Percentiles rank a stretch among this genome's conserved stretches.
phyloP scores from a whole-genome alignment of 1,140 invertebrate species.

The Drosophila parabipectinata region DNA sequence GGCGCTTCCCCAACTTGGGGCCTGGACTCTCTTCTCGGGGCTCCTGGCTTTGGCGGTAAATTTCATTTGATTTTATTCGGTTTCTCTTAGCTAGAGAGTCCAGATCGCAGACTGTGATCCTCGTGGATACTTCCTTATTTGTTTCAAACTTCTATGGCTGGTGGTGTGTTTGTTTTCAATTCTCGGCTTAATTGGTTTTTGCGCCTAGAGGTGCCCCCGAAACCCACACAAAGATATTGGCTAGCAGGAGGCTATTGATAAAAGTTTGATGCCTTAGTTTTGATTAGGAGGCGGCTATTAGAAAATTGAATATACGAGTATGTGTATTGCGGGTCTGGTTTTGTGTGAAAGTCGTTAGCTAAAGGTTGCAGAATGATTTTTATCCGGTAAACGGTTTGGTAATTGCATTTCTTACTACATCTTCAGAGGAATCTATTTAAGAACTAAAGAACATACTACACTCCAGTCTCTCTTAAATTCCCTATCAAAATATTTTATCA shows the following conservation, averaged over 20 bases:
- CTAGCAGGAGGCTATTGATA: slow-evolving; percentile 18
- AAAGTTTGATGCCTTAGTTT: slow-evolving; percentile 73
- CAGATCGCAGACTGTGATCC: slow-evolving; percentile 54
- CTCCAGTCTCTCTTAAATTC: background rate
- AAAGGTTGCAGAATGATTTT: slow-evolving; percentile 32
- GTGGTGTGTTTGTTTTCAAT: slow-evolving; percentile 47
- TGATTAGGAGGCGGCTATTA: slow-evolving; percentile 78
- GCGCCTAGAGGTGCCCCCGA: slow-evolving; percentile 55
- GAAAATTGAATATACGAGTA: slow-evolving; percentile 72
- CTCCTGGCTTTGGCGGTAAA: slow-evolving; percentile 63
- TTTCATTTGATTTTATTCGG: slow-evolving; percentile 80
- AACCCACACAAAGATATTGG: slow-evolving; percentile 32
- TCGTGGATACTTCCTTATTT: slow-evolving; percentile 74
- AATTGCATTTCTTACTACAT: slow-evolving; percentile 44
- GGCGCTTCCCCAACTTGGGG: slow-evolving; percentile 76
- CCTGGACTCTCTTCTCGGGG: slow-evolving; percentile 15
- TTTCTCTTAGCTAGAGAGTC: slow-evolving; percentile 40
- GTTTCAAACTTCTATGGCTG: slow-evolving; percentile 36
- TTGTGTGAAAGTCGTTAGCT: slow-evolving; percentile 60
- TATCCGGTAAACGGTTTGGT: slow-evolving; percentile 34
- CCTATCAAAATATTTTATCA: background rate
- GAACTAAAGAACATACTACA: background rate
- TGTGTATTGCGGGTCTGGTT: slow-evolving; percentile 8
- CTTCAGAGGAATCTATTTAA: slow-evolving; percentile 7
- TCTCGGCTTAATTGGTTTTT: slow-evolving; percentile 75